These are phyloP conservation scores for Matsumurasca onukii DNA, from an alignment of 1,140 invertebrate species.

Conservation along the genomic window DNA sequence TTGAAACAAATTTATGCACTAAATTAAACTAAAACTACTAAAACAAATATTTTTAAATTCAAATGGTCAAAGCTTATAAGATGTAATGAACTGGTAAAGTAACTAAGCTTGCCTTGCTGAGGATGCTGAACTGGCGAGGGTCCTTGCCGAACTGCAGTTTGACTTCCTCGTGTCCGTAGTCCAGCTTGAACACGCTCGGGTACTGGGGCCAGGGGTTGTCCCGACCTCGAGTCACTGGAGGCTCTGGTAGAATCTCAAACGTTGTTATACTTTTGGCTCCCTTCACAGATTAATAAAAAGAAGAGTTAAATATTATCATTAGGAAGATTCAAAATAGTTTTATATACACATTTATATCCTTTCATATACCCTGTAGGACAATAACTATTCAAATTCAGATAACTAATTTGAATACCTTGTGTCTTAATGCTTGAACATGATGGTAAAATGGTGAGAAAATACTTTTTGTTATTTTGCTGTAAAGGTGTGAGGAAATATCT, in stretches of 20 bases:
- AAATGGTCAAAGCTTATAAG: too few species aligned
- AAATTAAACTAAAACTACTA: not conserved
- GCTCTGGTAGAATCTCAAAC: slow-evolving; percentile 96
- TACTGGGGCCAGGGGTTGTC: slow-evolving; percentile 99
- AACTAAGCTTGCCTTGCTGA: slow-evolving; percentile 85
- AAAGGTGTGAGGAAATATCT: too few species aligned
- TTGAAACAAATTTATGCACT: slow-evolving; percentile 1
- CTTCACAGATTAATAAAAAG: too few species aligned
- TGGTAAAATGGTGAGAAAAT: too few species aligned
- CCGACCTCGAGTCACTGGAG: slow-evolving; percentile 70
- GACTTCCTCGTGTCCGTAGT: slow-evolving; percentile 99
- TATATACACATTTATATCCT: too few species aligned
- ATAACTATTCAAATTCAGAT: too few species aligned
- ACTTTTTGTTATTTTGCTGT: too few species aligned
- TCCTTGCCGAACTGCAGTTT: slow-evolving; percentile 89
- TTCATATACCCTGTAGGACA: too few species aligned
- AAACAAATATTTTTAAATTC: not conserved
- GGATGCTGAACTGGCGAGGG: slow-evolving; percentile 89
- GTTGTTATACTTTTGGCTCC: slow-evolving; percentile 95
- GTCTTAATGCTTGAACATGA: too few species aligned
- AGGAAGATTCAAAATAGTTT: too few species aligned
- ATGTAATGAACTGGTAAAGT: slow-evolving; percentile 16
- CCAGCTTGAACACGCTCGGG: slow-evolving; percentile 94
- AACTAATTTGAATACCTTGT: too few species aligned
- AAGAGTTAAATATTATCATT: too few species aligned